Evolutionary conservation across 2,113 vertebrate genomes (phyloP).

Genomic region (Chitala chitala): DNA sequence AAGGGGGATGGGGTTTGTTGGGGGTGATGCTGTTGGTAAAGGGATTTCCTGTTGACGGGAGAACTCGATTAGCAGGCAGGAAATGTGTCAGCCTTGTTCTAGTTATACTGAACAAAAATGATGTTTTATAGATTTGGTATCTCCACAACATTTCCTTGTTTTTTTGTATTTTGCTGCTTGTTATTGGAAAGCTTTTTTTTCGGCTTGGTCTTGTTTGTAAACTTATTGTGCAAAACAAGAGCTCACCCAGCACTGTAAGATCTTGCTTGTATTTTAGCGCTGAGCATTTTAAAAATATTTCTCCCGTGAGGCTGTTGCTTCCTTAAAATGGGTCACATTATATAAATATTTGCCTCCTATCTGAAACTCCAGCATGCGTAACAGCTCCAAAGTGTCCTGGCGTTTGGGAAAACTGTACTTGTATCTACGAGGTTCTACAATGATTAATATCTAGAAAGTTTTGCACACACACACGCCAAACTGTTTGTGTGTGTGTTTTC

Average conservation of each 20-base stretch:
- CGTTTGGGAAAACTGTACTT: background rate
- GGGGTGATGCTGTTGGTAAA: constrained; percentile 56
- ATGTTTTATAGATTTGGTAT: background rate
- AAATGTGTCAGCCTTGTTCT: background rate
- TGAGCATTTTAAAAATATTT: background rate
- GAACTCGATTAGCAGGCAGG: constrained; percentile 42
- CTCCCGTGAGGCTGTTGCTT: background rate
- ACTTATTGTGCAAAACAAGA: background rate
- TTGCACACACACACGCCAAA: no score
- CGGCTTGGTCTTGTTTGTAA: background rate
- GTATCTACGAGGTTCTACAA: background rate
- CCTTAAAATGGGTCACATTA: background rate
- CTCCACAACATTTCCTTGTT: background rate
- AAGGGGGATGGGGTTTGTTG: constrained; percentile 42
- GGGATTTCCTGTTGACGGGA: constrained; percentile 66
- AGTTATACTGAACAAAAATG: background rate
- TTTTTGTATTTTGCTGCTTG: background rate
- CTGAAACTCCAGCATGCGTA: background rate
- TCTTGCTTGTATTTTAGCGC: background rate
- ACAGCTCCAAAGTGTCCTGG: constrained; percentile 7
- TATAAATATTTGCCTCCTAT: constrained; percentile 13
- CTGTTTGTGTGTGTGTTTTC: no score
- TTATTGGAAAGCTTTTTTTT: background rate
- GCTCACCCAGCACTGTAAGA: background rate
- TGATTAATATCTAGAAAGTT: constrained; percentile 2